Conservation (phyloP, 2,888 invertebrate species). For the Trissolcus japonicus region DNA sequence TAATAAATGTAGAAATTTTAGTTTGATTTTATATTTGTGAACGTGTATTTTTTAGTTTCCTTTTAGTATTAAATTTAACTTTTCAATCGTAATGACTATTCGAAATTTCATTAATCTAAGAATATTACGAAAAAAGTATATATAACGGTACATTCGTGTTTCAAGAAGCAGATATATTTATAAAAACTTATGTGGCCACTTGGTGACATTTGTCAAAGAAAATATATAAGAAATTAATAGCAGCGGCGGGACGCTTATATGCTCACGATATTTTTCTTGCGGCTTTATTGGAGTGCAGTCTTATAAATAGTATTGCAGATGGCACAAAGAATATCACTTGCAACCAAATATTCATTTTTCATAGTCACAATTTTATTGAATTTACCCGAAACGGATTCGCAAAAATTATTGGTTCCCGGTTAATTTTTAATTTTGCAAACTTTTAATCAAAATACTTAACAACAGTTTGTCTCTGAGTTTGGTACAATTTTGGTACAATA, state of each 20-base stretch:
- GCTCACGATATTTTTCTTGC: conserved; percentile 74
- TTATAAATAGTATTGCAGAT: conserved; percentile 69
- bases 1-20: not conserved
- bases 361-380: not conserved
- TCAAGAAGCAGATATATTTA: conserved; percentile 21
- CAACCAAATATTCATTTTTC: conserved; percentile 27
- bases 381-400: not conserved
- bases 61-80: conserved; percentile 1
- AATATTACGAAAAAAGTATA: conserved; percentile 11
- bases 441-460: too few species aligned
- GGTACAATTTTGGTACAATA: conserved; percentile 31
- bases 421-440: too few species aligned
- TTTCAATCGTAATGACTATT: not conserved
- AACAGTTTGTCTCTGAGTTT: too few species aligned
- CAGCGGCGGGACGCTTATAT: conserved; percentile 64
- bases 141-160: conserved; percentile 4
- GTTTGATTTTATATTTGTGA: not conserved
- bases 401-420: too few species aligned
- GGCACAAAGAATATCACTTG: conserved; percentile 13
- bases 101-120: conserved; percentile 7
- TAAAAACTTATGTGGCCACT: conserved; percentile 28
- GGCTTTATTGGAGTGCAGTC: conserved; percentile 65
- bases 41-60: not conserved
- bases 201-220: conserved; percentile 44
- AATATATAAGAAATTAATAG: conserved; percentile 47